phyloP scores from a whole-genome alignment of 1,140 invertebrate species.

The Dryas iulia region DNA sequence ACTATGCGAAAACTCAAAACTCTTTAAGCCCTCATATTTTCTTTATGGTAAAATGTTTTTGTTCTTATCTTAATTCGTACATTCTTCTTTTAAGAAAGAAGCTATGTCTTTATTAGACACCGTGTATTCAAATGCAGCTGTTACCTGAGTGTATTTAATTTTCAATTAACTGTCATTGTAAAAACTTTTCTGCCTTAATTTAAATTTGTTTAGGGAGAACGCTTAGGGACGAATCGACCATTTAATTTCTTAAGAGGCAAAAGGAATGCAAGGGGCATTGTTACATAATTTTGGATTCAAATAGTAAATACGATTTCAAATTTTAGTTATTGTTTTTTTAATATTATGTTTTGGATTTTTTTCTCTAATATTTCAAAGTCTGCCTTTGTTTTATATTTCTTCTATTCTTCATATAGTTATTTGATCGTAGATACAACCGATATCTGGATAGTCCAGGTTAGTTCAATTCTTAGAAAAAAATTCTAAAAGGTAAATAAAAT shows the following conservation, averaged over 20 bases:
- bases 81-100: conserved; percentile 22
- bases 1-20: conserved; percentile 67
- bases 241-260: conserved; percentile 1
- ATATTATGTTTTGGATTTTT: too few relatives aligned
- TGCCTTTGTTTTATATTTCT: too few relatives aligned
- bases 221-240: conserved; percentile 8
- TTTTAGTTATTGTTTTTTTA: too few relatives aligned
- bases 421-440: too few relatives aligned
- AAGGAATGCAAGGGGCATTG: too few relatives aligned
- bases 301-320: too few relatives aligned
- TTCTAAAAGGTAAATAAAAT: too few relatives aligned
- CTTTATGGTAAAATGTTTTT: conserved; percentile 47
- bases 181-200: conserved; percentile 30
- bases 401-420: too few relatives aligned
- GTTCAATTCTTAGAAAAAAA: too few relatives aligned
- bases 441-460: too few relatives aligned
- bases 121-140: conserved; percentile 27
- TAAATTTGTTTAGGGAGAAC: conserved; percentile 22
- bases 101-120: conserved; percentile 16
- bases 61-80: conserved; percentile 36
- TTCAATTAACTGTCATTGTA: conserved; percentile 29
- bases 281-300: too few relatives aligned
- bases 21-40: conserved; percentile 67
- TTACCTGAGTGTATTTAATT: conserved; percentile 27
- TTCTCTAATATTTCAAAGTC: too few relatives aligned